Base-by-base conservation (phyloP, 2,888 invertebrate genomes). In the Yponomeuta malinellus region DNA sequence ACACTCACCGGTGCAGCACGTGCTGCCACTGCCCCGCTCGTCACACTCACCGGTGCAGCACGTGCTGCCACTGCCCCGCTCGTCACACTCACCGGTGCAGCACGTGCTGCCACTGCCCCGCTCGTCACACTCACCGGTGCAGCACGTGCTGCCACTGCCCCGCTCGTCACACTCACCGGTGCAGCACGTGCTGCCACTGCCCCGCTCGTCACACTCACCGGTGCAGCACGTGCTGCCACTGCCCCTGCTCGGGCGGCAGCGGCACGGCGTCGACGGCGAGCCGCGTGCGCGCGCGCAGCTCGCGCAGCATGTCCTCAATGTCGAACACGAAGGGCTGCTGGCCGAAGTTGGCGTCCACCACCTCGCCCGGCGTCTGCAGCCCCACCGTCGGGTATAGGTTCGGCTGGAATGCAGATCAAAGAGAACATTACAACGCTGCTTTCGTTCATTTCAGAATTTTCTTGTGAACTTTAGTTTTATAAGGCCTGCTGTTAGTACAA, bases 351-450 rank as follows among this genome's bases (percentile, higher is more conserved):
- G 98, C 98, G 90, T 99, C 98, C 71, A 99, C 97, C 75, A 98
- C 96, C 93, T 99, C 99, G 69, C 99, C 99, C 10, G 99, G 98
- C 63, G 99, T 99, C 93, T 99, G 99, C 72, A 99, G 94, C 0
- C 99, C 99, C 74, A 99, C 99, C 23, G 99, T 99, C 33, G 99
- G 99, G 92, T 98, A 99, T 73, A 99, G 93, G 93, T 98, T 97
- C 73, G 97, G 95, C 98, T 98, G 92, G 73, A 92, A 94, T 93
- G 3, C 6, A 33, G 33, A 5, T 1, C 52, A 5, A 4, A 59
- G 15, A 3, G 52, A 15, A 15, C 15, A 2, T 59, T 59, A 59
- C 6, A 15, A 15, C 15, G 12, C 2, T 59, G 52, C 12, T 59
- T 15, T 59, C 89, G 97, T 23, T 48, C 15, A 68, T 43, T 43